phyloP scores from a whole-genome alignment of 2,797 vertebrate genomes.

The Orestias chungarensis region DNA sequence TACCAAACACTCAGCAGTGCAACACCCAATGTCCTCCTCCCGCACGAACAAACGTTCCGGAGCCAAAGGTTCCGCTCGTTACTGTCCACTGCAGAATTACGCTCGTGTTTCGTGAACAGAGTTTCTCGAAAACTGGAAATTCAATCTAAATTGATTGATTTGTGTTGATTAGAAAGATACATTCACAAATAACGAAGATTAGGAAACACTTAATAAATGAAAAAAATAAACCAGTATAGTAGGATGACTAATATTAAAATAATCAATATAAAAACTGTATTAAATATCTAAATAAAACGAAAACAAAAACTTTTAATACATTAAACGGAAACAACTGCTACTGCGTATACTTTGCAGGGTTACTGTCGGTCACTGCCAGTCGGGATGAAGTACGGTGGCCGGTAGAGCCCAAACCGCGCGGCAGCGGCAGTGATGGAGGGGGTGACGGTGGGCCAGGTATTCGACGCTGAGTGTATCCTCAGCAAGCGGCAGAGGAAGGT shows the following conservation, averaged over 20 bases:
- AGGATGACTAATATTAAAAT: not conserved
- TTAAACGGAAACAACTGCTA: too few relatives aligned
- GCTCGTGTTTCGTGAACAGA: not conserved
- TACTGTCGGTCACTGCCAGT: not conserved
- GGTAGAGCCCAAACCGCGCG: slow-evolving; percentile 30
- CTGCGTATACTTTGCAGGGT: too few relatives aligned
- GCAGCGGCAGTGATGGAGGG: slow-evolving; percentile 73
- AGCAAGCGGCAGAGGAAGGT: slow-evolving; percentile 93
- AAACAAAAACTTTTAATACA: not conserved
- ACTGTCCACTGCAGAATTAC: not conserved
- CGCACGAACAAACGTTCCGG: not conserved
- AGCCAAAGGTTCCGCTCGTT: not conserved
- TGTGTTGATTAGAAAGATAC: too few relatives aligned
- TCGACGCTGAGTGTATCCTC: slow-evolving; percentile 93
- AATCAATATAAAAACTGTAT: too few relatives aligned
- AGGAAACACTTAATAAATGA: not conserved
- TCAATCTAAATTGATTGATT: too few relatives aligned
- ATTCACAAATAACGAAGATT: not conserved
- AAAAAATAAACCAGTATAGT: not conserved
- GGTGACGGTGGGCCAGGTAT: slow-evolving; percentile 89
- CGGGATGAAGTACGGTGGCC: slow-evolving; percentile 49
- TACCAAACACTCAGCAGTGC: slow-evolving; percentile 14
- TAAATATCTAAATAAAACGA: not conserved
- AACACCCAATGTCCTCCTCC: slow-evolving; percentile 14
- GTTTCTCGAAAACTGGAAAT: not conserved